Evolutionary conservation across 2,888 invertebrate species (phyloP), one percentile per base, ranked within the genome.

Genomic region (Atherix ibis): DNA sequence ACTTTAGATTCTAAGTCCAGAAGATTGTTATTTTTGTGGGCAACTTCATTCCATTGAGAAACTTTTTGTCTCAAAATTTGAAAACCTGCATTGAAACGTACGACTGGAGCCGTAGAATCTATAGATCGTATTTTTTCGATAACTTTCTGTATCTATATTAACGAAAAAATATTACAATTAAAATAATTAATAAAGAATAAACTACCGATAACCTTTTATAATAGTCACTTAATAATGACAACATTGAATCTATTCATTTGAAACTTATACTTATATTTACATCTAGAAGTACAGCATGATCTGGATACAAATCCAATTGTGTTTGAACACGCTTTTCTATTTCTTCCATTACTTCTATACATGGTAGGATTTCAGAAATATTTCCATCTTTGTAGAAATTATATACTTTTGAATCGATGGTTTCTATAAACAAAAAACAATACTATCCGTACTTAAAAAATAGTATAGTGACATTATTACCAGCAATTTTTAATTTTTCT

Each of bases 41-140:
- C 91, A 45, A 84, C 82, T 47, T 79, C 76, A 55, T 95, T 88
- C 95, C 94, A 95, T 48, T 89, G 82, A 43, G 89, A 73, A 32
- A 83, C 67, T 48, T 84, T 82, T 40, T 78, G 76, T 2, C 95
- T 65, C 2, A 98, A 63, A 31, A 92, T 64, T 58, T 98, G 97
- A 34, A 97, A 65, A 1, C 94, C 94, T 0, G 84, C 81, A 2
- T 92, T 70, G 51, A 88, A 89, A 43, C 89, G 76, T 38, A 88
- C 80, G 4, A 97, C 63, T 0, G 95, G 81, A 41, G 83, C 79
- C 1, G 76, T 76, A 0, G 88, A 68, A 0, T 84, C 69, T 54
- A 95, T 70, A 39, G 78, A 62, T 6, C 74, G 66, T 3, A 77
- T 69, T 37, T 84, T 72, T 5, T 65, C 60, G 42, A 71, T 64